Percentiles rank a stretch among this genome's conserved stretches.
phyloP scores from a whole-genome alignment of 2,797 vertebrate genomes.

The Allobates femoralis region DNA sequence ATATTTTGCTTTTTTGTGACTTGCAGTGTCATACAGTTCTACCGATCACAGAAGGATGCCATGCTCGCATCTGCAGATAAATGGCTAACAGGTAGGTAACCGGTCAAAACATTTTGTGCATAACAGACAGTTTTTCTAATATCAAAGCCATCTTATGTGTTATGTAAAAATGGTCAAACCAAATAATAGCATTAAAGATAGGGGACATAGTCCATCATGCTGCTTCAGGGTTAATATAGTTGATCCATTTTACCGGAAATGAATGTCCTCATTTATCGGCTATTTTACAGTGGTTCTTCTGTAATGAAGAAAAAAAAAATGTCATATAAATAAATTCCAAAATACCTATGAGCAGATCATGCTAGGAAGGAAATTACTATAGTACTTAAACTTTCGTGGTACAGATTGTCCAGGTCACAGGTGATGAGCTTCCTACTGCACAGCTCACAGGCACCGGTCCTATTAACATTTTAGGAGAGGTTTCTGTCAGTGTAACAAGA shows the following conservation, averaged over 20 bases:
- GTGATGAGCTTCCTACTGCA: no score
- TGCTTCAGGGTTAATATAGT: background rate
- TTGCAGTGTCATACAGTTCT: conserved; percentile 81
- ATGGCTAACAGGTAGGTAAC: conserved; percentile 81
- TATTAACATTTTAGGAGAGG: no score
- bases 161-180: background rate
- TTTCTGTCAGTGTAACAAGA: no score
- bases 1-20: conserved; percentile 59
- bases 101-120: background rate
- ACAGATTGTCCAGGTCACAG: no score
- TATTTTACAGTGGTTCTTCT: no score
- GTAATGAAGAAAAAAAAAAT: no score
- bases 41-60: conserved; percentile 79
- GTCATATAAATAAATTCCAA: no score
- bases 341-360: no score
- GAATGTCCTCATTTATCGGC: background rate
- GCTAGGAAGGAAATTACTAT: no score
- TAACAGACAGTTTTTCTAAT: background rate
- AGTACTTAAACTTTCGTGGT: no score
- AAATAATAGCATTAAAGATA: background rate
- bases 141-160: background rate
- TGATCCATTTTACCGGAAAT: background rate
- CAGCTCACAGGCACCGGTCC: no score
- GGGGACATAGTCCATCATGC: background rate
- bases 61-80: conserved; percentile 81